Evolutionary conservation across 2,797 vertebrate genomes (phyloP).

Genomic region (Lophotriccus pileatus): DNA sequence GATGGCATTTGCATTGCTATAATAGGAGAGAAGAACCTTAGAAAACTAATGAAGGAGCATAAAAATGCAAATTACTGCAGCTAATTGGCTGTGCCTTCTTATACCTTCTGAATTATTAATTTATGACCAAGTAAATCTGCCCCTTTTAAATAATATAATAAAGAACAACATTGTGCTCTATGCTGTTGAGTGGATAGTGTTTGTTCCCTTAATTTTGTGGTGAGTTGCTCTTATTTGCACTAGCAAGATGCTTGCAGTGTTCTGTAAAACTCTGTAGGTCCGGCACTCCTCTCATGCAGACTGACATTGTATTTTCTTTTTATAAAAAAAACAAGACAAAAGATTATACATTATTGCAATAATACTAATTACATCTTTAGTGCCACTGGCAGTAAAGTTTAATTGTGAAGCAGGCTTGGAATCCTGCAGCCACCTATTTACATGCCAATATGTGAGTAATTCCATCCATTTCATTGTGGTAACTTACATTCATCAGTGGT

Average conservation of each 20-base stretch:
- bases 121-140: conserved; percentile 66
- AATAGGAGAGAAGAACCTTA: conserved; percentile 59
- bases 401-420: neutral
- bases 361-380: conserved; percentile 7
- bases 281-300: neutral
- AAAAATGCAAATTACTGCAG: conserved; percentile 77
- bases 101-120: conserved; percentile 77
- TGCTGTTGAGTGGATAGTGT: conserved; percentile 15
- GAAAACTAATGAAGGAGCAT: conserved; percentile 72
- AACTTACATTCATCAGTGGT: neutral
- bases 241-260: neutral
- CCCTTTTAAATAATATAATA: conserved; percentile 69
- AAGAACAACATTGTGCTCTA: conserved; percentile 43
- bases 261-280: neutral
- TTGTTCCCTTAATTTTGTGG: conserved; percentile 48
- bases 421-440: neutral
- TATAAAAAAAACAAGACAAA: neutral
- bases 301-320: neutral
- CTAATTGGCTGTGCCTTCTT: conserved; percentile 74
- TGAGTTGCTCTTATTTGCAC: conserved; percentile 31
- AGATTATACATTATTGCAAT: neutral
- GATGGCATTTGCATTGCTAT: conserved; percentile 60
- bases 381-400: neutral
- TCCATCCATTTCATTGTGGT: neutral
- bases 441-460: neutral